Evolutionary conservation across 92 coral and sea anemone genomes (phyloP), one percentile per base, ranked within the genome.

Genomic region (Siderastrea radians): DNA sequence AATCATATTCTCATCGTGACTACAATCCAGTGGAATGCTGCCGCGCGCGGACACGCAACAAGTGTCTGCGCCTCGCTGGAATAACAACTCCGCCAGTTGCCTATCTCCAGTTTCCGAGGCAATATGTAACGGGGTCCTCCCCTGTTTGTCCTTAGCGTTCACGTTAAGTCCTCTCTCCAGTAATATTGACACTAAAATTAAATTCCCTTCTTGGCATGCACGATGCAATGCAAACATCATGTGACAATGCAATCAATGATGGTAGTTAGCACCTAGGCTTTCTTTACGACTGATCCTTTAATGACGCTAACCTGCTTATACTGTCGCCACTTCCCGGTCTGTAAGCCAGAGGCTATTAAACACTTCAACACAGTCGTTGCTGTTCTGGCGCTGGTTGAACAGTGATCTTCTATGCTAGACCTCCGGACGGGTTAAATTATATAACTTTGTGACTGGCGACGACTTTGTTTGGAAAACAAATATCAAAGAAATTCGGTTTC

Each of bases 61-160:
- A 0, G 89, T 89, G 69, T 91, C 85, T 0, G 96, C 98, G 61
- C 98, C 98, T 49, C 92, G 87, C 43, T 93, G 96, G 9, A 93
- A 90, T 51, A 95, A 85, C 66, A 94, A 19, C 14, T 93, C 90
- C 3, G 96, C 96, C 49, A 95, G 51, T 78, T 91, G 77, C 46
- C 89, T 91, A 73, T 93, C 92, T 55, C 75, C 84, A 44, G 66
- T 82, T 15, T 66, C 66, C 38, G 94, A 89, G 5, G 96, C 95
- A 12, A 95, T 76, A 43, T 95, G 98, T 0, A 95, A 84, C 0
- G 98, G 90, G 45, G 98, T 89, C 16, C 86, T 88, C n/a, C 96
- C 96, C n/a, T 89, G 87, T 77, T 89, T 94, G 68, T 95, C 98
- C 71, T 89, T 88, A 2, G 81, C 86, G 79, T 95, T 91, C n/a